These are phyloP conservation scores for Coilia nasus DNA, from an alignment of 2,797 vertebrate species.

Conservation along the genomic window DNA sequence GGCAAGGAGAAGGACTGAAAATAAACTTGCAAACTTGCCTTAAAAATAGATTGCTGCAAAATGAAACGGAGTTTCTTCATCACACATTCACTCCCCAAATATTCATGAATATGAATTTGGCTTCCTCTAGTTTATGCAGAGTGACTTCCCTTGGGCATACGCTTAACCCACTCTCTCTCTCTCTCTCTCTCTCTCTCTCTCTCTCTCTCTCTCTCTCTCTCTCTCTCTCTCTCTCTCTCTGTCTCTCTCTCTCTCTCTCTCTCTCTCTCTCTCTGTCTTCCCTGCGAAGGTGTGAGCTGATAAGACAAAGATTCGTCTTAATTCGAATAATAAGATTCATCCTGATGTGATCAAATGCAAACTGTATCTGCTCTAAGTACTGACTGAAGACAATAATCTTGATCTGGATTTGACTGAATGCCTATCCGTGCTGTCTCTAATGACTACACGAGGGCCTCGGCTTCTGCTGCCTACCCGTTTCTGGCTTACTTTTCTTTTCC, in stretches of 20 bases:
- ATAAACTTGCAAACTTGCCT: neutral
- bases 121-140: neutral
- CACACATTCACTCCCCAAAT: constrained; percentile 14
- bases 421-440: neutral
- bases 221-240: neutral
- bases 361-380: neutral
- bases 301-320: neutral
- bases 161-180: constrained; percentile 44
- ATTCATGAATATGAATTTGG: constrained; percentile 22
- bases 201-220: constrained; percentile 23
- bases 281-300: neutral
- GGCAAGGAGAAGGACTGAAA: neutral
- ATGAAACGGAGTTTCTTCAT: constrained; percentile 4
- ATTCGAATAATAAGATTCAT: neutral
- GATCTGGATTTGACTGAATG: neutral
- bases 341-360: constrained; percentile 37
- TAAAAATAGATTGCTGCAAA: neutral
- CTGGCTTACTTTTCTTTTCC: no score
- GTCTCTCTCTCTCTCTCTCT: constrained; percentile 32
- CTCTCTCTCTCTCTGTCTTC: constrained; percentile 48
- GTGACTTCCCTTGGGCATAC: neutral
- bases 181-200: constrained; percentile 56
- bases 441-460: neutral
- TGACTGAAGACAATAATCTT: neutral
- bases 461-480: no score